Base-by-base conservation (phyloP, 1,140 invertebrate species). In the Gryllus bimaculatus region DNA sequence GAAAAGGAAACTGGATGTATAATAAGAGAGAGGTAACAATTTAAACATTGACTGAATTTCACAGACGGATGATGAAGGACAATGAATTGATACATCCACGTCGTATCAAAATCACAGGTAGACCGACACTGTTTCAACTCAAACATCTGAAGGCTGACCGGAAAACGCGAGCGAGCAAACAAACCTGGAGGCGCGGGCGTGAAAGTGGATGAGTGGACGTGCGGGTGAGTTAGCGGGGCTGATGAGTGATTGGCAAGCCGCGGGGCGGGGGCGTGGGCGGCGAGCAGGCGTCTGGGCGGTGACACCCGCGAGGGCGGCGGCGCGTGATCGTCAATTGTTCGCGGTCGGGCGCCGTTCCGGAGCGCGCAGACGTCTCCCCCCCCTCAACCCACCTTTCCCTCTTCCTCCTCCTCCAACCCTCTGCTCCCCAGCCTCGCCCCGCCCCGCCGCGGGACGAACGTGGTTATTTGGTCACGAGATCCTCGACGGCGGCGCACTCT, bases 261-360 rank as follows among this genome's bases (percentile, higher is more conserved):
- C 54, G 54, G 18, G 18, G 54, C 10, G 54, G 54, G 7, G 54
- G 54, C 54, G 54, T 18, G 54, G 10, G 54, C 54, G 18, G 54
- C 10, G 54, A 66, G 54, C 54, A 66, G 54, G 54, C 10, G 54
- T 10, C 10, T 66, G 54, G 54, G 54, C 18, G 54, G 54, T 18
- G 54, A 18, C 54, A 18, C 54, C 18, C 26, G 26, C 26, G 26
- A 39, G 54, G 54, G 54, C 54, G 54, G 7, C 54, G 54, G 54
- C 54, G 54, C 54, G 54, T 66, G 54, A 66, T 66, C 54, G 54
- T 66, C 54, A 66, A 66, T 66, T 66, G 54, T 66, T 66, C 54
- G 54, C 54, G 54, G 54, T 66, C 54, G 54, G 54, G 10, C 54
- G 54, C 10, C 54, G 54, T 18, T 18, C 54, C 54, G 54, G 10